These are phyloP conservation scores for Ctena decussata DNA, from an alignment of 2,888 invertebrate species.

Conservation along the genomic window DNA sequence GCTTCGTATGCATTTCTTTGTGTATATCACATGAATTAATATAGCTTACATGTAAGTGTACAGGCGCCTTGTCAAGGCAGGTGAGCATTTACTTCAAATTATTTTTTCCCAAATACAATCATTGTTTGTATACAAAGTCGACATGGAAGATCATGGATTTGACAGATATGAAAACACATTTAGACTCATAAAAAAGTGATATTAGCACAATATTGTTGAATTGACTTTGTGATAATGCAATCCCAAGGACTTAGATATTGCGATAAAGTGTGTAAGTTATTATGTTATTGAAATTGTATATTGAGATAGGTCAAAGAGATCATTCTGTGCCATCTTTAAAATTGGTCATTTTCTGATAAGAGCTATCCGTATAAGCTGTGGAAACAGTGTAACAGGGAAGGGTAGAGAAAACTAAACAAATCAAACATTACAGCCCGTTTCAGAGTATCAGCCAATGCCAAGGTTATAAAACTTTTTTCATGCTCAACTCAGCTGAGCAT, in stretches of 20 bases:
- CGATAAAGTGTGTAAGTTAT: neutral
- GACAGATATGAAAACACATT: neutral
- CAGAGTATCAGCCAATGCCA: too few species aligned
- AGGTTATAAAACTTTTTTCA: too few species aligned
- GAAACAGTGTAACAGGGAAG: conserved; percentile 21
- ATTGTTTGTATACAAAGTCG: too few species aligned
- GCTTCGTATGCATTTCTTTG: too few species aligned
- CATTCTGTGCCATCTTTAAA: conserved; percentile 59
- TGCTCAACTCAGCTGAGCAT: too few species aligned
- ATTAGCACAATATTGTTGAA: conserved; percentile 7
- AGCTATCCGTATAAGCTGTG: conserved; percentile 58
- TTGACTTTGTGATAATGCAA: neutral
- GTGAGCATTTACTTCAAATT: too few species aligned
- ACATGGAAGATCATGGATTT: neutral
- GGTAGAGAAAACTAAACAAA: neutral
- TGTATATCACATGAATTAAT: too few species aligned
- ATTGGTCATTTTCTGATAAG: conserved; percentile 68
- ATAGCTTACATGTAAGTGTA: too few species aligned
- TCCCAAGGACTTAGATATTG: neutral
- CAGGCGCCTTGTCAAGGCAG: too few species aligned
- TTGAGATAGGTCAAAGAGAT: conserved; percentile 51
- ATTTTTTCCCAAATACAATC: too few species aligned
- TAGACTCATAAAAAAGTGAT: neutral
- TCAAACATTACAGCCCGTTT: neutral
- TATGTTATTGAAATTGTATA: conserved; percentile 13